Evolutionary conservation across 1,140 invertebrate genomes (phyloP), one percentile per base, ranked within the genome.

Genomic region (Bombus haemorrhoidalis): DNA sequence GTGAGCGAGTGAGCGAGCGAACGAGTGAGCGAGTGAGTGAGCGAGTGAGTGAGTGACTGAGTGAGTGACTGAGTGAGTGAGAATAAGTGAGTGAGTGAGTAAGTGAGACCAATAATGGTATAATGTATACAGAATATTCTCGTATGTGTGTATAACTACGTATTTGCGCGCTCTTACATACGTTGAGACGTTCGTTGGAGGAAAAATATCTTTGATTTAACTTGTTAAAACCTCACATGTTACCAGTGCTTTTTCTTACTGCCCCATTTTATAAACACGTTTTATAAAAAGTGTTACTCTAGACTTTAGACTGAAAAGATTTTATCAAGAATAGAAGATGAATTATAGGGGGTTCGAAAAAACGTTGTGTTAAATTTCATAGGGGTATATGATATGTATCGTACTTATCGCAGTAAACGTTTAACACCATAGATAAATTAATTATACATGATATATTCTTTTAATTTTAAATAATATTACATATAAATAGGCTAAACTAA

Each of bases 121-220:
- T 90, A 87, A 80, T 32, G 32, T 69, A 32, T 25, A 88, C 72
- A 68, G 37, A 78, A 72, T 89, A 89, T 89, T 86, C 41, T 66
- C 86, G 81, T n/a, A 53, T 53, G 25, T 34, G 83, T 87, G 72
- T 81, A 53, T 53, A 53, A 71, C 59, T 13, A 47, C 4, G 2
- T n/a, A 22, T 39, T 12, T 22, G 39, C 59, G 9, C 22, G 18
- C 3, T 62, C 18, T 62, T n/a, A 78, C 80, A 77, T 32, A 32
- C 32, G 32, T 32, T 86, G 32, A 84, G 71, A 83, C 71, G 53
- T 81, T 76, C 18, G 32, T 82, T 41, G 28, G 71, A 75, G 66
- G 68, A 81, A 84, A 90, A 86, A 89, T 89, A 86, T 90, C 89
- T 87, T 90, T 15, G 32, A 25, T 53, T 79, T 12, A 37, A 59